Conservation (phyloP, 2,113 vertebrate species). For the Scatophagus argus region DNA sequence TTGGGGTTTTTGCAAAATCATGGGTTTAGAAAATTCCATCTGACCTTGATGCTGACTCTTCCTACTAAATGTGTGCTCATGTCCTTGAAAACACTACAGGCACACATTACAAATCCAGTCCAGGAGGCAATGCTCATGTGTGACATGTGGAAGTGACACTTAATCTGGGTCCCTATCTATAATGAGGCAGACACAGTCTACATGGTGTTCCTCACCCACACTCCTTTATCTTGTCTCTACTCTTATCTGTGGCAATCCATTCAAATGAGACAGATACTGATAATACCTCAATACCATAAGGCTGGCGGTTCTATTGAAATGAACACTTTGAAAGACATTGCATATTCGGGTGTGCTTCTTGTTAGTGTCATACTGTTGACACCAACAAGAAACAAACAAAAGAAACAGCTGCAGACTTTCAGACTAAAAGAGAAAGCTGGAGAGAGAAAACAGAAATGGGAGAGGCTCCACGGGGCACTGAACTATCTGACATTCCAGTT, state of each 20-base stretch:
- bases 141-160: slow-evolving; percentile 39
- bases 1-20: background rate
- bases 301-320: background rate
- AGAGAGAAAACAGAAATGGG: slow-evolving; percentile 8
- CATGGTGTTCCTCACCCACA: slow-evolving; percentile 59
- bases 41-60: slow-evolving; percentile 7
- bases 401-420: slow-evolving; percentile 24
- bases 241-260: slow-evolving; percentile 38
- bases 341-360: background rate
- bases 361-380: slow-evolving; percentile 26
- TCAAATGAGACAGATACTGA: slow-evolving; percentile 40
- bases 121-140: background rate
- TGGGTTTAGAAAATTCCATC: background rate
- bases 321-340: background rate
- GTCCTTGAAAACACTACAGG: background rate
- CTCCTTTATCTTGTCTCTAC: slow-evolving; percentile 59
- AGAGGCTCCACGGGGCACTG: slow-evolving; percentile 20
- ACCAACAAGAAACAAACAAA: slow-evolving; percentile 43
- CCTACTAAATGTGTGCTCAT: background rate
- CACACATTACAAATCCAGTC: background rate
- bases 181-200: slow-evolving; percentile 20
- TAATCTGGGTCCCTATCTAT: slow-evolving; percentile 43
- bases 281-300: slow-evolving; percentile 1
- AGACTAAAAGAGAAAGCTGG: slow-evolving; percentile 10
- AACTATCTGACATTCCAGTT: slow-evolving; percentile 71